Conservation (phyloP, 2,888 invertebrate species). For the Loripinus fragilis region DNA sequence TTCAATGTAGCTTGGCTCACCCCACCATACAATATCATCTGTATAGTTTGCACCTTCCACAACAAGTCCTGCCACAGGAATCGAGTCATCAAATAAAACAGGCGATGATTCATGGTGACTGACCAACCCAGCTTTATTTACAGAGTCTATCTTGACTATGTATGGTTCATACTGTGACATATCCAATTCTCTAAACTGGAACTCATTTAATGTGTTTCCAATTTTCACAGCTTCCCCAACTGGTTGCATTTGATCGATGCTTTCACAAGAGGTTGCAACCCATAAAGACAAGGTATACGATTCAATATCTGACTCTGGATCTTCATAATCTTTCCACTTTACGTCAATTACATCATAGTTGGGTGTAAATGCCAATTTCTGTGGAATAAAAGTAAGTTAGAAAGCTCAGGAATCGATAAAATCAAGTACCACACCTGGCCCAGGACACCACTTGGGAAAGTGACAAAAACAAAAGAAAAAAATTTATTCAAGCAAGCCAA, state of each 20-base stretch:
- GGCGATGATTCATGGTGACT: conserved; percentile 32
- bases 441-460: too few relatives aligned
- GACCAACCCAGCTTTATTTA: conserved; percentile 49
- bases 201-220: not conserved
- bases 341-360: conserved; percentile 35
- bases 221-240: not conserved
- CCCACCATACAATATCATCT: conserved; percentile 54
- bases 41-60: conserved; percentile 51
- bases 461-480: too few relatives aligned
- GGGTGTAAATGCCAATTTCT: conserved; percentile 43
- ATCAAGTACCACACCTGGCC: too few relatives aligned
- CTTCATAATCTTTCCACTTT: conserved; percentile 45
- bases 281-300: conserved; percentile 43
- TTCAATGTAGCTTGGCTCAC: conserved; percentile 38
- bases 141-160: conserved; percentile 40
- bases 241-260: not conserved
- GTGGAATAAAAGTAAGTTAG: conserved; percentile 12
- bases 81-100: conserved; percentile 51
- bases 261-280: conserved; percentile 35
- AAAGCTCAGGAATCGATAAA: too few relatives aligned
- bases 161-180: conserved; percentile 31
- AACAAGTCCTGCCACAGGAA: conserved; percentile 51
- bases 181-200: not conserved
- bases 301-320: conserved; percentile 38
- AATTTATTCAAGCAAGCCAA: too few relatives aligned